These are phyloP conservation scores for Calliopum simillimum DNA, from an alignment of 2,888 invertebrate genomes.

Conservation along the genomic window DNA sequence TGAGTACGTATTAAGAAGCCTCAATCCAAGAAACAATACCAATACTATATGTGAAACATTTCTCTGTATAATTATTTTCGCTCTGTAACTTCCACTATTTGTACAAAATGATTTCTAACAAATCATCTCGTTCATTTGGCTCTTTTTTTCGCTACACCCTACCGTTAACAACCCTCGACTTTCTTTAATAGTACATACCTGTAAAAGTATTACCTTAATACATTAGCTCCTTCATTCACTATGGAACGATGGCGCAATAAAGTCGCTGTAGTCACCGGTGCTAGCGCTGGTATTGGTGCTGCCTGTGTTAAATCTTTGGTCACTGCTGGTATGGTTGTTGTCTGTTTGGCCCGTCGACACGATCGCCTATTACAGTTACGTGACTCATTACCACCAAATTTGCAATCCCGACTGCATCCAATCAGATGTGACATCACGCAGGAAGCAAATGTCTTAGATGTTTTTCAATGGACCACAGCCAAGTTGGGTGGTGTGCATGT, in stretches of 20 bases:
- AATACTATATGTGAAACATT: no score
- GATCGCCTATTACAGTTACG: conserved; percentile 60
- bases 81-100: no score
- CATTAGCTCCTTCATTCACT: conserved; percentile 28
- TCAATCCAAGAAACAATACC: no score
- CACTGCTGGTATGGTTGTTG: conserved; percentile 70
- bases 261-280: conserved; percentile 75
- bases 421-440: conserved; percentile 68
- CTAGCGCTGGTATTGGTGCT: conserved; percentile 74
- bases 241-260: conserved; percentile 74
- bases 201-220: no score
- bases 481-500: conserved; percentile 72
- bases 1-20: no score
- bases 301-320: conserved; percentile 68
- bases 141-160: no score
- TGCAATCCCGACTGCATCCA: conserved; percentile 54
- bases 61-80: no score
- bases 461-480: conserved; percentile 69
- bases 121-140: no score
- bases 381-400: conserved; percentile 45
- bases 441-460: conserved; percentile 70
- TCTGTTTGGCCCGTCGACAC: conserved; percentile 70
- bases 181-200: no score
- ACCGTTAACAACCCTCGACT: no score
- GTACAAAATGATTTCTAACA: no score